A percentile compares a stretch with the other conserved stretches of the same genome.
Evolutionary conservation across 2,888 invertebrate species (phyloP).

Genomic region (Leptarthrus brevirostris): DNA sequence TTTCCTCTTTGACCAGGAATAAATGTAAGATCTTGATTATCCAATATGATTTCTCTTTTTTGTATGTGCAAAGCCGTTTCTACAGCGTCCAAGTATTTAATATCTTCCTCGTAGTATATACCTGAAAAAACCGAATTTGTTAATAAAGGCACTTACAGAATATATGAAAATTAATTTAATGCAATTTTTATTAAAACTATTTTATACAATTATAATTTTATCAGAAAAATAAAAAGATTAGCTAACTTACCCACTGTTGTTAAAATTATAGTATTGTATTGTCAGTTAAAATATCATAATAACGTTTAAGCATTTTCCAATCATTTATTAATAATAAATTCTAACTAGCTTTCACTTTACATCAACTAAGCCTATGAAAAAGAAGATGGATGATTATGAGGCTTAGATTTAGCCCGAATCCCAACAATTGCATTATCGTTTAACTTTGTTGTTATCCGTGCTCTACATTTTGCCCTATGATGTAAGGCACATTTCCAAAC

Average conservation of each 20-base stretch:
- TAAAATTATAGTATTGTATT: too few species aligned
- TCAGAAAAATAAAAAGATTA: too few species aligned
- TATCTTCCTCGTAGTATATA: constrained; percentile 39
- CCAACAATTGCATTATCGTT: constrained; percentile 58
- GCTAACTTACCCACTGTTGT: too few species aligned
- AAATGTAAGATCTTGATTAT: constrained; percentile 59
- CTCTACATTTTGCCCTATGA: constrained; percentile 64
- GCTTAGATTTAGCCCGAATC: constrained; percentile 59
- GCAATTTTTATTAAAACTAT: background rate
- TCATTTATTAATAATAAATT: too few species aligned
- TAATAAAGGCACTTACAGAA: too few species aligned
- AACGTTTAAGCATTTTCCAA: too few species aligned
- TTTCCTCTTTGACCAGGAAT: constrained; percentile 65
- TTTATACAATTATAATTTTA: too few species aligned
- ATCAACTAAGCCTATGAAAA: too few species aligned
- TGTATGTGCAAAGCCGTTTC: background rate
- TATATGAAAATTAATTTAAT: too few species aligned
- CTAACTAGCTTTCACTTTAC: too few species aligned
- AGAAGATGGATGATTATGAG: constrained; percentile 62
- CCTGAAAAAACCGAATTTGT: constrained; percentile 10
- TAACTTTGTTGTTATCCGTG: constrained; percentile 61
- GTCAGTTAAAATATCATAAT: too few species aligned
- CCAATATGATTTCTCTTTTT: constrained; percentile 49
- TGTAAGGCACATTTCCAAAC: constrained; percentile 67
- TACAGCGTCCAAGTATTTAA: constrained; percentile 7